Percentiles rank a stretch among this genome's conserved stretches.
phyloP scores from a whole-genome alignment of 1,140 invertebrate genomes.

The Cydia fagiglandana region DNA sequence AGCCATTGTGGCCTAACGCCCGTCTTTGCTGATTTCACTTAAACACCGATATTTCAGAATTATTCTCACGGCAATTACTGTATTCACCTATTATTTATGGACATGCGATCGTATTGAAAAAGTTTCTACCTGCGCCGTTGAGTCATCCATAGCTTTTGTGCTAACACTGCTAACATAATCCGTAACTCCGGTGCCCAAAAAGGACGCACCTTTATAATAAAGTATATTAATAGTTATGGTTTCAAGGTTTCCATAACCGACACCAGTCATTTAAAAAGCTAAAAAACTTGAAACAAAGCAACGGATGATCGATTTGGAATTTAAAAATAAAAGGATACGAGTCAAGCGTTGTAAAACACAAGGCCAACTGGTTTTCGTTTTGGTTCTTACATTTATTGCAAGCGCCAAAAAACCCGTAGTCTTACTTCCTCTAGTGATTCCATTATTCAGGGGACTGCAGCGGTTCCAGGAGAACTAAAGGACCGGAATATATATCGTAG shows the following conservation, averaged over 20 bases:
- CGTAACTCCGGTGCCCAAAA: constrained; percentile 12
- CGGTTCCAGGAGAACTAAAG: neutral
- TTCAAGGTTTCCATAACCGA: neutral
- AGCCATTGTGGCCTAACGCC: constrained; percentile 18
- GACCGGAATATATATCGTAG: constrained; percentile 1
- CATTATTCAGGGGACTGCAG: constrained; percentile 18
- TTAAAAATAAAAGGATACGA: constrained; percentile 40
- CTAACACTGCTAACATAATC: constrained; percentile 7
- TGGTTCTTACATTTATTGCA: constrained; percentile 10
- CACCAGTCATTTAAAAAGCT: neutral
- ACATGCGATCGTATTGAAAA: constrained; percentile 40
- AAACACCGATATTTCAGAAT: constrained; percentile 30
- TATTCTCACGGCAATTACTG: constrained; percentile 39
- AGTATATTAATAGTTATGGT: constrained; percentile 2
- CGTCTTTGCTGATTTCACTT: constrained; percentile 32
- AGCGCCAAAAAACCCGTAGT: constrained; percentile 3
- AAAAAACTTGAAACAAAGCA: constrained; percentile 9
- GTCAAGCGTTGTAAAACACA: constrained; percentile 30
- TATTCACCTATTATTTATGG: constrained; percentile 32
- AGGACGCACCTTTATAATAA: neutral
- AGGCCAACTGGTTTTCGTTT: constrained; percentile 43
- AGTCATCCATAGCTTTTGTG: constrained; percentile 44
- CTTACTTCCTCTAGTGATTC: constrained; percentile 14
- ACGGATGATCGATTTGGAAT: constrained; percentile 25
- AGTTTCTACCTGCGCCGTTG: constrained; percentile 44